Conservation (phyloP, 2,888 invertebrate species). For the Tolmerus cingulatus region DNA sequence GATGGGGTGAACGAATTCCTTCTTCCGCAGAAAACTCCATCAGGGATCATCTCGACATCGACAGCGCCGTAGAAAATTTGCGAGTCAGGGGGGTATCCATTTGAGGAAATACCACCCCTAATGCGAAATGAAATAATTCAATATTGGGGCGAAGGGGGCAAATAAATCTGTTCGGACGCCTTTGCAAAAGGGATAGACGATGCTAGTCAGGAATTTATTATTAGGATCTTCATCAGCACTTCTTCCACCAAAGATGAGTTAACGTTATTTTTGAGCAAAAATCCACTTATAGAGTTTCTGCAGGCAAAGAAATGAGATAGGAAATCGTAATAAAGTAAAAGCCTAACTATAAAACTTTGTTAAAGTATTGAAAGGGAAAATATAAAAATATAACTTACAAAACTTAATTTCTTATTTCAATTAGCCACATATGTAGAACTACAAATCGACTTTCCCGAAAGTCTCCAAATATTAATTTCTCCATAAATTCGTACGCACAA, state of each 20-base stretch:
- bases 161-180: not conserved
- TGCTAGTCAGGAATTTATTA: not conserved
- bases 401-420: too few species aligned
- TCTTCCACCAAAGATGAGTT: not conserved
- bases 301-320: not conserved
- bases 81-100: not conserved
- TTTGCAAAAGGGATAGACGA: not conserved
- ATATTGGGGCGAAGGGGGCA: not conserved
- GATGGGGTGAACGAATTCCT: not conserved
- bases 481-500: too few species aligned
- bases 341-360: too few species aligned
- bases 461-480: too few species aligned
- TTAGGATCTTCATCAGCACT: not conserved
- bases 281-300: not conserved
- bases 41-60: not conserved
- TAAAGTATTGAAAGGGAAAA: too few species aligned
- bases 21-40: not conserved
- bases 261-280: not conserved
- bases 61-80: not conserved
- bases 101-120: not conserved
- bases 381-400: too few species aligned
- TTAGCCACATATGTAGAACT: too few species aligned
- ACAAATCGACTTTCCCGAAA: too few species aligned
- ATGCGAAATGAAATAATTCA: not conserved
- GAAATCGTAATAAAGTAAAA: not conserved